Percentiles rank a stretch among this genome's conserved stretches.
Evolutionary conservation across 2,113 vertebrate genomes (phyloP).

Genomic region (Thamnaconus septentrionalis): DNA sequence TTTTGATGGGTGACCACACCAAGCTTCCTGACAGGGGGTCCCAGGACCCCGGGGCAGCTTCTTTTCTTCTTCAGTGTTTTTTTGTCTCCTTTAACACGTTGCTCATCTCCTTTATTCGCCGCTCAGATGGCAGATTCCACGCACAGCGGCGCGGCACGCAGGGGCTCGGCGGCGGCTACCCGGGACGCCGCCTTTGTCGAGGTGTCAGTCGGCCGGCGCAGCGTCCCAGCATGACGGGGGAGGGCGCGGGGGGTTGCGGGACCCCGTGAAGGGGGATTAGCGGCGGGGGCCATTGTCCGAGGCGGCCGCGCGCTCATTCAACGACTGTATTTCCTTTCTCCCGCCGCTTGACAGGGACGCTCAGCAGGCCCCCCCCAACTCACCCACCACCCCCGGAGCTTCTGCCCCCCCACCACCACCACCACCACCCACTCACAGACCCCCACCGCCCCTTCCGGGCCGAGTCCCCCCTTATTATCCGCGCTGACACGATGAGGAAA

Average conservation of each 20-base stretch:
- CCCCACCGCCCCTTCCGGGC: slow-evolving; percentile 26
- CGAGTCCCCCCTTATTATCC: slow-evolving; percentile 67
- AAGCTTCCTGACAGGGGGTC: slow-evolving; percentile 65
- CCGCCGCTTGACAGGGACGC: slow-evolving; percentile 72
- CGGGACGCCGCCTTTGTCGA: slow-evolving; percentile 73
- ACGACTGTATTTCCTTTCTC: slow-evolving; percentile 70
- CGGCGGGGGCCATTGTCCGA: slow-evolving; percentile 70
- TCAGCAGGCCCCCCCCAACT: slow-evolving; percentile 29
- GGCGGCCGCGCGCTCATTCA: slow-evolving; percentile 75
- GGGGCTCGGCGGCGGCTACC: slow-evolving; percentile 52
- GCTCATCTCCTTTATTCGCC: slow-evolving; percentile 73
- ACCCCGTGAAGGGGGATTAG: slow-evolving; percentile 81
- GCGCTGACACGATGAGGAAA: slow-evolving; percentile 66
- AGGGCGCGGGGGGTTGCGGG: slow-evolving; percentile 78
- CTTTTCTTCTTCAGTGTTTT: slow-evolving; percentile 39
- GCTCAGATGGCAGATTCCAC: slow-evolving; percentile 75
- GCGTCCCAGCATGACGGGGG: slow-evolving; percentile 73
- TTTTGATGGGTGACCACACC: slow-evolving; percentile 79
- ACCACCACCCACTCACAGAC: too few relatives aligned
- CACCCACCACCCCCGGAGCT: too few relatives aligned
- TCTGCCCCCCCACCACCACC: too few relatives aligned
- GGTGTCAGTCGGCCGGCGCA: slow-evolving; percentile 72
- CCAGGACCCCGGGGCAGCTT: slow-evolving; percentile 67
- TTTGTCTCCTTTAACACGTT: slow-evolving; percentile 48
- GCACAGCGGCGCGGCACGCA: slow-evolving; percentile 74